Percentiles rank a stretch among this genome's conserved stretches.
phyloP scores from a whole-genome alignment of 2,888 invertebrate species.

The Formica aserva region DNA sequence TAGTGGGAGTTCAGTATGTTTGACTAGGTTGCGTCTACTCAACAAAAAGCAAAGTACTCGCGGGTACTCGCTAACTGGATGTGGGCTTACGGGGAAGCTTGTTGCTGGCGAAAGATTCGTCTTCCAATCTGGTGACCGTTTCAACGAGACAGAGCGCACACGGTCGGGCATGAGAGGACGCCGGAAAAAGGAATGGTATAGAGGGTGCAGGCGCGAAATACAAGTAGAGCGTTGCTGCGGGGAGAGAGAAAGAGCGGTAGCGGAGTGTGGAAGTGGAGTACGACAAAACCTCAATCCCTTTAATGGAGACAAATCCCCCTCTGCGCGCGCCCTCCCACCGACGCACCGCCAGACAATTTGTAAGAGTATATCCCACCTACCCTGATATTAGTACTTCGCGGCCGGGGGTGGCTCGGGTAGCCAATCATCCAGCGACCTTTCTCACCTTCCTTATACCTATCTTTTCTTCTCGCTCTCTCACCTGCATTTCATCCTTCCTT shows the following conservation, averaged over 20 bases:
- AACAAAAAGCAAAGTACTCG: slow-evolving; percentile 40
- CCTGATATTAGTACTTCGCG: slow-evolving; percentile 78
- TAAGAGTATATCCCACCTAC: slow-evolving; percentile 83
- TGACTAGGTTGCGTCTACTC: slow-evolving; percentile 33
- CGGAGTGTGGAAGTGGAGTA: slow-evolving; percentile 79
- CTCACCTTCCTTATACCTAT: slow-evolving; percentile 57
- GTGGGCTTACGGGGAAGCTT: slow-evolving; percentile 49
- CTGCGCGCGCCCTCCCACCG: slow-evolving; percentile 77
- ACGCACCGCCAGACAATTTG: slow-evolving; percentile 82
- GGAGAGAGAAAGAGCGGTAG: slow-evolving; percentile 58
- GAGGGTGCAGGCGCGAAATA: slow-evolving; percentile 57
- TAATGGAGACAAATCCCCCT: slow-evolving; percentile 85
- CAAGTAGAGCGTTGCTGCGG: slow-evolving; percentile 50
- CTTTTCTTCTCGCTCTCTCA: slow-evolving; percentile 47
- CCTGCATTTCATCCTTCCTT: slow-evolving; percentile 25
- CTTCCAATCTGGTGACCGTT: slow-evolving; percentile 72
- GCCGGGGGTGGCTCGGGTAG: slow-evolving; percentile 67
- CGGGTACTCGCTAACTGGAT: slow-evolving; percentile 25
- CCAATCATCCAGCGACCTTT: slow-evolving; percentile 77
- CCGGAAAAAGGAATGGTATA: slow-evolving; percentile 29
- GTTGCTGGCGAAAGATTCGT: slow-evolving; percentile 71
- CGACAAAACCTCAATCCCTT: slow-evolving; percentile 85
- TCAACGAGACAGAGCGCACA: slow-evolving; percentile 31
- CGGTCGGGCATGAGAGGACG: slow-evolving; percentile 17
- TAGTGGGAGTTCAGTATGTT: slow-evolving; percentile 39